Percentiles rank a stretch among this genome's conserved stretches.
Conservation (phyloP, 2,888 invertebrate species). For the Ichneumoninae sp. region DNA sequence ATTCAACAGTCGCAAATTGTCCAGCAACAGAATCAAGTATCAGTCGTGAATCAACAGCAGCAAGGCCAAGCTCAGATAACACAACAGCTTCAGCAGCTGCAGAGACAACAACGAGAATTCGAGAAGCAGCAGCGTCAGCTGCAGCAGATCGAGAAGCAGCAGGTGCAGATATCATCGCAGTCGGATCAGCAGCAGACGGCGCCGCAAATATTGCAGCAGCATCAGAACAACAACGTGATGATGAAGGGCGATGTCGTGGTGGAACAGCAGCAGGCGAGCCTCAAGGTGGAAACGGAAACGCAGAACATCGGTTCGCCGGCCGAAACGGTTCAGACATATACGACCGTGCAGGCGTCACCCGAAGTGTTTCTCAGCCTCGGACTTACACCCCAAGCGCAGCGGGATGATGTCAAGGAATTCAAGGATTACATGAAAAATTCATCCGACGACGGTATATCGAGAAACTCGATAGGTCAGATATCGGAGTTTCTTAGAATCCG, state of each 20-base stretch:
- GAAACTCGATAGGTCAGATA: conserved; percentile 81
- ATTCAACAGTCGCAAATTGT: conserved; percentile 69
- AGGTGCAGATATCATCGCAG: conserved; percentile 74
- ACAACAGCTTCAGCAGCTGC: conserved; percentile 75
- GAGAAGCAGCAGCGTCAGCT: conserved; percentile 79
- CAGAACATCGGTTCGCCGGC: conserved; percentile 77
- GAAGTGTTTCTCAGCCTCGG: conserved; percentile 82
- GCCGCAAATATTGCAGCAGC: conserved; percentile 66
- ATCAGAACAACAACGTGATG: conserved; percentile 80
- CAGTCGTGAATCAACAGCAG: conserved; percentile 77
- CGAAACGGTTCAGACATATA: conserved; percentile 78
- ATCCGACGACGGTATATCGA: conserved; percentile 78
- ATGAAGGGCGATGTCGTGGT: conserved; percentile 75
- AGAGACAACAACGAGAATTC: conserved; percentile 75
- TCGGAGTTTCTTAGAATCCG: conserved; percentile 82
- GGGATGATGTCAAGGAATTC: conserved; percentile 80
- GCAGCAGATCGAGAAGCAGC: conserved; percentile 79
- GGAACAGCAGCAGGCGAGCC: conserved; percentile 78
- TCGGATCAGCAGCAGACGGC: conserved; percentile 74
- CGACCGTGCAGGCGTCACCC: conserved; percentile 79
- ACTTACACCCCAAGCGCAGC: conserved; percentile 76
- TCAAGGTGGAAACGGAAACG: conserved; percentile 77
- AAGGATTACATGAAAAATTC: conserved; percentile 78
- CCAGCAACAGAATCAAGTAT: conserved; percentile 74
- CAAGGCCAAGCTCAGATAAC: conserved; percentile 82